Evolutionary conservation across 2,888 invertebrate genomes (phyloP).

Genomic region (Heterodera filipjevi): DNA sequence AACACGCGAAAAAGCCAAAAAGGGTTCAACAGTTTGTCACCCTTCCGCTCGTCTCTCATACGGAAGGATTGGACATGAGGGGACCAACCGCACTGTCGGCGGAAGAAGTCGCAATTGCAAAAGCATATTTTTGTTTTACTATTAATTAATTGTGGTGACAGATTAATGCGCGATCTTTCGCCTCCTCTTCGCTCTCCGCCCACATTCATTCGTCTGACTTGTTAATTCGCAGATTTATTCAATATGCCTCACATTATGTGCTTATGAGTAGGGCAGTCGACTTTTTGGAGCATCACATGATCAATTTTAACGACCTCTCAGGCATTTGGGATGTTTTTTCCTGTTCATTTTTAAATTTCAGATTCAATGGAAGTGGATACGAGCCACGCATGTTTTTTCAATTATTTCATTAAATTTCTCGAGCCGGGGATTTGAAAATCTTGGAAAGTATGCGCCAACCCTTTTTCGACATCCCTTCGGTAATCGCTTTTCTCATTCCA

Average conservation of each 20-base stretch:
- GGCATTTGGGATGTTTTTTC: too few species aligned
- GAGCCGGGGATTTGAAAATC: conserved; percentile 50
- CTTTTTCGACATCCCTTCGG: neutral
- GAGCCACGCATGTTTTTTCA: conserved; percentile 44
- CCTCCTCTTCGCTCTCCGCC: neutral
- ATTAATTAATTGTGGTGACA: neutral
- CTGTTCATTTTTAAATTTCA: conserved; percentile 29
- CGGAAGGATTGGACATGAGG: conserved; percentile 51
- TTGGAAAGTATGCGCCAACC: conserved; percentile 51
- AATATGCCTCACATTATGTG: conserved; percentile 46
- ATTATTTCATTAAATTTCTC: conserved; percentile 44
- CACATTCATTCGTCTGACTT: neutral
- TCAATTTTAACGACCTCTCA: conserved; percentile 42
- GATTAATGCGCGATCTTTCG: neutral
- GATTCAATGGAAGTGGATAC: conserved; percentile 51
- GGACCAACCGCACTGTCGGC: conserved; percentile 50
- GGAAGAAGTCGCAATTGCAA: conserved; percentile 45
- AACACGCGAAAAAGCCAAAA: conserved; percentile 47
- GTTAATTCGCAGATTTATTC: conserved; percentile 31
- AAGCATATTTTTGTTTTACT: neutral
- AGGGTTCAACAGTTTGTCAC: conserved; percentile 50
- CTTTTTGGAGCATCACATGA: conserved; percentile 41
- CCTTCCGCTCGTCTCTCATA: conserved; percentile 50
- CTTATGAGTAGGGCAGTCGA: conserved; percentile 46
- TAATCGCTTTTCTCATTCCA: neutral